Evolutionary conservation across 37 sponge, comb jelly and placozoan species (phyloP), one percentile per base, ranked within the genome.

Genomic region (Chondrilla cf. caribensis): DNA sequence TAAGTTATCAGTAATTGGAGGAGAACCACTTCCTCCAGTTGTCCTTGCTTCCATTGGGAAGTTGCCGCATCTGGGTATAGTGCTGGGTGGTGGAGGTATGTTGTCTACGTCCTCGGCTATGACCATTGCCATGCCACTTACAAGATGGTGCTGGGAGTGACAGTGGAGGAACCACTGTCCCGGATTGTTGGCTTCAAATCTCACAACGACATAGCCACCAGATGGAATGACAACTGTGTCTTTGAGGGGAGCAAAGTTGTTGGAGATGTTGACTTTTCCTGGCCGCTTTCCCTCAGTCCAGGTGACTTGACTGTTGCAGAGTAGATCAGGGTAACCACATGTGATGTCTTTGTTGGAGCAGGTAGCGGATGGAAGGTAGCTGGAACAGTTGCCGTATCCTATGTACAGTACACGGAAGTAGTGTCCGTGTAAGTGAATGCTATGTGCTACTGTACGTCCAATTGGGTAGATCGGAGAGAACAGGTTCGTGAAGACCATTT

Each of bases 91-190:
- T 2, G 60, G 21, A 11, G 54, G 54, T 58, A 57, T 55, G 59
- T 57, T 6, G 57, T 54, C 28, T 73, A 47, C 44, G 19, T 58
- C 55, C 62, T 90, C 90, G 37, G 79, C 65, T 1, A 93, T 78
- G 41, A 93, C 41, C 14, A 87, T 67, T 7, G 86, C 88, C 94
- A 93, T 93, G 8, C 91, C 94, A 38, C 84, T 83, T 58, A 90
- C 33, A 36, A 85, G 90, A 57, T 96, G 91, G 7, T 68, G 41
- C 67, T 96, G 89, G 57, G 90, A 86, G 77, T 96, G 96, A 58
- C 93, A 96, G 85, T 96, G 96, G 32, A 92, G 58, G 58, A 96
- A 96, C 96, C 96, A 96, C 68, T 81, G 84, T 44, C 96, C 96
- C 21, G 96, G 96, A 85, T 92, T 96, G 82, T 90, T 80, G 17